Base-by-base conservation (phyloP, 2,888 invertebrate genomes). In the Sympetrum striolatum region DNA sequence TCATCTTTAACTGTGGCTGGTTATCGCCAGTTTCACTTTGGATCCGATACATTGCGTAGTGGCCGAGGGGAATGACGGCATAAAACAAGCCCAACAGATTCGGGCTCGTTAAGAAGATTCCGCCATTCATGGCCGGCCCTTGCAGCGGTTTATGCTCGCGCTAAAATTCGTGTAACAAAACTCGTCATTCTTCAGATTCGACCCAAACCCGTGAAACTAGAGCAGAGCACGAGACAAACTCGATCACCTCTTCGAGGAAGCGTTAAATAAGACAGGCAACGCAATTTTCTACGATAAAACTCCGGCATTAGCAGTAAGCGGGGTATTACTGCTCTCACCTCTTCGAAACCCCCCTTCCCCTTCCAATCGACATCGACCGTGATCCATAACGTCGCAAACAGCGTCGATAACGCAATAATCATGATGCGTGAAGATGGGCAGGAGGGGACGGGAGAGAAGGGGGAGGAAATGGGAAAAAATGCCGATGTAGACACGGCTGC, bases 401-500 rank as follows among this genome's bases (percentile, higher is more conserved):
- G n/a, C 37, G 14, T 22, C 86, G 18, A 86, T 64, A 64, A 60
- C 58, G 60, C 60, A 82, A 82, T 53, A 48, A 58, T 37, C 58
- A 22, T 3, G 60, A 86, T 53, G 60, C 37, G 73, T 86, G 8
- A 35, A n/a, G 37, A 37, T 60, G 58, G 86, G 8, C 58, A 2
- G 58, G 14, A 18, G 81, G 39, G 25, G 82, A 44, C 18, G 53
- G 14, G 35, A 31, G 4, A 18, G 82, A 4, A 48, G n/a, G 1
- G 60, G 35, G 35, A 12, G 15, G 22, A 12, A 12, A 60, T 10
- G 10, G 86, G 60, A 39, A 86, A 86, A 86, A 86, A 86, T 39
- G 86, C 37, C n/a, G 86, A 60, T 82, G 58, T 31, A 58, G 82
- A 82, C 58, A 86, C 60, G 60, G 86, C 60, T 64, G 86, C 60